A percentile compares a stretch with the other conserved stretches of the same genome.
phyloP scores from a whole-genome alignment of 2,797 vertebrate genomes.

The Hydrolagus colliei region DNA sequence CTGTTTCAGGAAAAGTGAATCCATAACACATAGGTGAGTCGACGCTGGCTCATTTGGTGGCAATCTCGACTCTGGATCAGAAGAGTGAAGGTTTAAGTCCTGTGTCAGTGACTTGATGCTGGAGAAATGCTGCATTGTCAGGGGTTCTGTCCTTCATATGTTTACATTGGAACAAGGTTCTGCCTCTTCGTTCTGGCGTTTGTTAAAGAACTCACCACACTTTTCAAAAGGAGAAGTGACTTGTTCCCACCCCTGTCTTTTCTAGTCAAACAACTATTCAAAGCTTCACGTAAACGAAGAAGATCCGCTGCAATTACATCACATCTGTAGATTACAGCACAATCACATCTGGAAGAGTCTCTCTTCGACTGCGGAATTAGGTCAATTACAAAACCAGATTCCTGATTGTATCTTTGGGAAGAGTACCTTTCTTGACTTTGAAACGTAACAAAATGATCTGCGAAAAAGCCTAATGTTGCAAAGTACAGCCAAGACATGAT shows the following conservation, averaged over 20 bases:
- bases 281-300: background rate
- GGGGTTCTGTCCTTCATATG: too few species aligned
- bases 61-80: too few species aligned
- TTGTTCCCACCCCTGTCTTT: background rate
- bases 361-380: background rate
- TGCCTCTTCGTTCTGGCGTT: too few species aligned
- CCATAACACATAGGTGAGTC: background rate
- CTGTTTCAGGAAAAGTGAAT: background rate
- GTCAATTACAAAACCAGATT: background rate
- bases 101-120: too few species aligned
- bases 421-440: background rate
- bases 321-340: background rate
- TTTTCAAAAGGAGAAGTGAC: too few species aligned
- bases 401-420: background rate
- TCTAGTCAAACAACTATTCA: background rate
- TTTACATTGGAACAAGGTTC: too few species aligned
- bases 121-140: too few species aligned
- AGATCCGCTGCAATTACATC: background rate
- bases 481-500: background rate
- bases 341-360: conserved; percentile 19
- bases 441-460: background rate
- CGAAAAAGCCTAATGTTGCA: background rate
- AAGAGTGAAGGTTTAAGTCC: too few species aligned
- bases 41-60: too few species aligned
- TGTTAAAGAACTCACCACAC: too few species aligned